Base-by-base conservation (phyloP, 2,888 invertebrate species). In the Acheta domesticus region DNA sequence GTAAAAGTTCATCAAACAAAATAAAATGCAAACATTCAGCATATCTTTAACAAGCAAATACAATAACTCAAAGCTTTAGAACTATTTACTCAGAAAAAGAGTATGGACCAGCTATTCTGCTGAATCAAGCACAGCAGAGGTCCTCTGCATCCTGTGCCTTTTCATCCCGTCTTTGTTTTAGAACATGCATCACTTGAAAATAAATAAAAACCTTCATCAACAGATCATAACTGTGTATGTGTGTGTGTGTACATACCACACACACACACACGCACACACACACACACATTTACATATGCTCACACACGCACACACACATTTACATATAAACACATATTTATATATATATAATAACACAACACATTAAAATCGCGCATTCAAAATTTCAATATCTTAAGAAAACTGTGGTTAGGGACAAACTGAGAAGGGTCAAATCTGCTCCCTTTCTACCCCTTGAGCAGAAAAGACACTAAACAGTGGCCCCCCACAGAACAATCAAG, bases 1-100 rank as follows among this genome's bases (percentile, higher is more conserved):
- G 62, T 62, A 62, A 62, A 62, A 62, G n/a, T 62, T 62, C 62
- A 62, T 62, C 16, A 62, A 62, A 62, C 62, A 62, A 62, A 62
- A 62, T 62, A 62, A 62, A 62, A 62, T 62, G 62, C 62, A 62
- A 62, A 62, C 62, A 62, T 19, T 62, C 62, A 62, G 62, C 14
- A 11, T 62, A 19, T n/a, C n/a, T 14, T 3, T 14, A 62, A 62
- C 62, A 62, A 62, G 62, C 62, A 62, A n/a, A 62, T 62, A 62
- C 62, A 62, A 62, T 62, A 62, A 62, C 62, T 62, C 62, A 62
- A 62, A 62, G 62, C 62, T 62, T 62, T 62, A 14, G 62, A 62
- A 62, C 62, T 62, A 62, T 4, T 14, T 62, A 0, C n/a, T 14
- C 5, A 16, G 62, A 62, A 62, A 14, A 62, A 62, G 36, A 36